These are phyloP conservation scores for Zaprionus lineosus DNA, from an alignment of 2,888 invertebrate genomes.

Conservation along the genomic window DNA sequence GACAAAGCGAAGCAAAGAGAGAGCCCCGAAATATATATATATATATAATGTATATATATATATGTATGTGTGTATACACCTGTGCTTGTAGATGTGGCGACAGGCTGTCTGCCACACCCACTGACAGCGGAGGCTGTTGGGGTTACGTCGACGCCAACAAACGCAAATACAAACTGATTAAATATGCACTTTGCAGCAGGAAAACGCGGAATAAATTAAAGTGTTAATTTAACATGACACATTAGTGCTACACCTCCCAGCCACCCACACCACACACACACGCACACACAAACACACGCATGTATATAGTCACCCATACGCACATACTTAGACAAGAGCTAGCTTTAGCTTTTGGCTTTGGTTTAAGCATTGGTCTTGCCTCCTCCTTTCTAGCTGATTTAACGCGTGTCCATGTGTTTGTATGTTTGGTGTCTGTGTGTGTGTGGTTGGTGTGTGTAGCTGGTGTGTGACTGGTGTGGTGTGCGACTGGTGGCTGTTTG, in stretches of 20 bases:
- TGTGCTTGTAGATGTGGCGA: too few species aligned
- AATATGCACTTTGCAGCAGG: slow-evolving; percentile 78
- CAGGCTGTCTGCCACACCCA: slow-evolving; percentile 10
- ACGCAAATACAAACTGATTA: slow-evolving; percentile 76
- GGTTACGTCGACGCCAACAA: slow-evolving; percentile 38
- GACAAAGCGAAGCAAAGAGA: slow-evolving; percentile 16
- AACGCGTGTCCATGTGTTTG: slow-evolving; percentile 9
- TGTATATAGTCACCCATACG: slow-evolving; percentile 24
- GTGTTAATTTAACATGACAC: slow-evolving; percentile 80
- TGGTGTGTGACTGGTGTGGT: too few species aligned
- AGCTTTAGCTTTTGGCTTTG: slow-evolving; percentile 53
- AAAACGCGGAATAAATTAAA: slow-evolving; percentile 80
- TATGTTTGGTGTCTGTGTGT: slow-evolving; percentile 17
- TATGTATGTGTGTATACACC: background rate
- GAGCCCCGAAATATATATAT: slow-evolving; percentile 11
- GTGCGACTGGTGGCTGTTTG: too few species aligned
- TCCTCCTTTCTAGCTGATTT: slow-evolving; percentile 39
- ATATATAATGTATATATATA: background rate
- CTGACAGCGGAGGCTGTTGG: slow-evolving; percentile 1
- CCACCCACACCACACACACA: slow-evolving; percentile 4
- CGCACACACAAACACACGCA: slow-evolving; percentile 22
- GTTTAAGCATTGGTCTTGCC: slow-evolving; percentile 44
- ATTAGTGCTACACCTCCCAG: slow-evolving; percentile 64
- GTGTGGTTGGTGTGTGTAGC: slow-evolving; percentile 10
- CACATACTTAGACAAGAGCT: slow-evolving; percentile 44